Base-by-base conservation (phyloP, 2,797 vertebrate genomes). In the Galago senegalensis region DNA sequence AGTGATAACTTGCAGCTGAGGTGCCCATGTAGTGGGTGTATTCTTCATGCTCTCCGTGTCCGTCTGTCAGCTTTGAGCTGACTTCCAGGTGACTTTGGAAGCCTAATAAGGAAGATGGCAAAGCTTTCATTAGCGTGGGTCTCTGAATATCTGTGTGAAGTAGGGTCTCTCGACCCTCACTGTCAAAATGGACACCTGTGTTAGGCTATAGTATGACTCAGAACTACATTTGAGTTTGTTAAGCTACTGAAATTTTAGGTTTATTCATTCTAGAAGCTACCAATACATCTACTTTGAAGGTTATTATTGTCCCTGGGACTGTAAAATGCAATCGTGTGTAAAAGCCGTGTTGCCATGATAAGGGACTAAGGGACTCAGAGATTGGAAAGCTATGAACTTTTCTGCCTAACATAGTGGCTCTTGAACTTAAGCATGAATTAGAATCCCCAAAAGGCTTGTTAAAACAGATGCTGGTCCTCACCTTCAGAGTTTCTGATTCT, bases 181-280 rank as follows among this genome's bases (percentile, higher is more conserved):
- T 46, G 67, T 60, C 67, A 60, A 70, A 85, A 72, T 4, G 2
- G 43, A 85, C 5, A 34, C 34, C 53, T 87, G 65, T 65, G 43
- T 84, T 80, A 60, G 72, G 81, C 40, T 93, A 29, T 46, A 75
- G 61, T 53, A 16, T 34, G 58, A 83, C 65, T 21, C 58, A 65
- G 58, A 82, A 76, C 72, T 75, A 40, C 34, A 82, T 88, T 88
- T 76, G 80, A 7, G 60, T 81, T 46, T 80, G 67, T 91, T 85
- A 75, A 95, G 61, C 43, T 84, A 87, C 65, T 72, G 85, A 92
- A 87, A 92, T 73, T 83, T 40, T 87, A 90, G 60, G 43, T 70
- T 89, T 90, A 69, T 87, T 97, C 65, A 87, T 90, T 63, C 63
- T 1, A 87, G 43, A 31, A 75, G 73, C 58, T 75, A 92, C 31